These are phyloP conservation scores for Gymnorhina tibicen DNA, from an alignment of 2,113 vertebrate species.

Conservation along the genomic window DNA sequence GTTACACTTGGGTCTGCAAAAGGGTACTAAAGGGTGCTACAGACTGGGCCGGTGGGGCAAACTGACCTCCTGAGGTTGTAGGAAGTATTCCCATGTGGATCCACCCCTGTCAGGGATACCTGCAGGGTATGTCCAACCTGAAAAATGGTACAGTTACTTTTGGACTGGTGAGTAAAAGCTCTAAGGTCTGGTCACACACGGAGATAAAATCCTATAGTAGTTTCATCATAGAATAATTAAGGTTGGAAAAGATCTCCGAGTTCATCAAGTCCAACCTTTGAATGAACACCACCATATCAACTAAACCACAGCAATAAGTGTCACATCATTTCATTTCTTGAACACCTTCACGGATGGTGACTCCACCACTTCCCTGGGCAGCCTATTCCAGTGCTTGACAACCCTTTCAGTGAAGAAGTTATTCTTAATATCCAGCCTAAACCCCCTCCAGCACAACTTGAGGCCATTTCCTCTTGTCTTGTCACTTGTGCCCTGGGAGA, in stretches of 20 bases:
- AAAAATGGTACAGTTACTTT: neutral
- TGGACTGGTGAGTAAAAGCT: accelerated
- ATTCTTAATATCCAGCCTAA: neutral
- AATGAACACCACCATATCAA: neutral
- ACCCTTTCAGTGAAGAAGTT: neutral
- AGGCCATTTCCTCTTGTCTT: neutral
- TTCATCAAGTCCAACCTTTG: neutral
- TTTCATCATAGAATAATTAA: neutral
- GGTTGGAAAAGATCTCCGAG: neutral
- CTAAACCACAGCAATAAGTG: neutral
- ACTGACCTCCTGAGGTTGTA: neutral
- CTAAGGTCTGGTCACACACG: neutral
- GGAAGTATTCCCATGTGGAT: neutral
- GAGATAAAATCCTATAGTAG: neutral
- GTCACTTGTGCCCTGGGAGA: neutral
- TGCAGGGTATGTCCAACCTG: neutral
- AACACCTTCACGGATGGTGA: neutral
- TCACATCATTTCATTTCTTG: accelerated
- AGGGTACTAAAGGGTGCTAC: neutral
- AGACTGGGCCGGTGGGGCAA: neutral
- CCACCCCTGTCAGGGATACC: neutral
- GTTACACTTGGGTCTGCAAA: no score
- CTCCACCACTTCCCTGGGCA: no score
- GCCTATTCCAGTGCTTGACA: neutral
- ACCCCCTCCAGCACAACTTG: no score